Percentiles rank a stretch among this genome's conserved stretches.
Conservation (phyloP, 2,888 invertebrate species). For the Tetheella fluctuosa region DNA sequence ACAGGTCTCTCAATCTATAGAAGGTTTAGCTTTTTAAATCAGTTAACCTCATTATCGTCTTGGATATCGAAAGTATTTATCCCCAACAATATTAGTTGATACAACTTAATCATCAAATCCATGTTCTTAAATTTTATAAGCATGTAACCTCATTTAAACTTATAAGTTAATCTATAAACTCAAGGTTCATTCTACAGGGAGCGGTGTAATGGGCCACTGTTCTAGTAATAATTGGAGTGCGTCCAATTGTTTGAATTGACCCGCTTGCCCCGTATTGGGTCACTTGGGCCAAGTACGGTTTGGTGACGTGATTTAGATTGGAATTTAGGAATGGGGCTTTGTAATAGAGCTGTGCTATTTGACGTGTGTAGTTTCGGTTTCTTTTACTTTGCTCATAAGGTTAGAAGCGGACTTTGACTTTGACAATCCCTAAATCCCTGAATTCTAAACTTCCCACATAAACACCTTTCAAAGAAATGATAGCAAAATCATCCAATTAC, state of each 20-base stretch:
- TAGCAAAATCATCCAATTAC: slow-evolving; percentile 27
- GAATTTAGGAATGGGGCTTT: neutral
- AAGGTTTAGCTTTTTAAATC: too few relatives aligned
- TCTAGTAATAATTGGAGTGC: slow-evolving; percentile 36
- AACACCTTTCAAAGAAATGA: neutral
- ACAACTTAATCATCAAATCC: neutral
- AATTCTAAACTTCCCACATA: neutral
- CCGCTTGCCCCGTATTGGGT: slow-evolving; percentile 17
- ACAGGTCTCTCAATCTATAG: too few relatives aligned
- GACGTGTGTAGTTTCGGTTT: too few relatives aligned
- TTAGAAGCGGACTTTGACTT: too few relatives aligned
- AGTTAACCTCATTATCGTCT: too few relatives aligned
- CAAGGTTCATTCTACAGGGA: slow-evolving; percentile 8
- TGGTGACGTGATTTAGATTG: slow-evolving; percentile 12
- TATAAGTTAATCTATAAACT: neutral
- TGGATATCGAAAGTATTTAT: too few relatives aligned
- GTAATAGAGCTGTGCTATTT: too few relatives aligned
- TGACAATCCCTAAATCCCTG: too few relatives aligned
- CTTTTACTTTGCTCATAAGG: too few relatives aligned
- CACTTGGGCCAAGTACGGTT: slow-evolving; percentile 11
- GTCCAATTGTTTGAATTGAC: slow-evolving; percentile 39
- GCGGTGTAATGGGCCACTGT: slow-evolving; percentile 18
- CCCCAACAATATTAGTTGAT: too few relatives aligned
- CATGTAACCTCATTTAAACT: neutral
- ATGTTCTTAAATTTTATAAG: neutral